Conservation (phyloP, 2,888 invertebrate genomes). For the Tillus elongatus region DNA sequence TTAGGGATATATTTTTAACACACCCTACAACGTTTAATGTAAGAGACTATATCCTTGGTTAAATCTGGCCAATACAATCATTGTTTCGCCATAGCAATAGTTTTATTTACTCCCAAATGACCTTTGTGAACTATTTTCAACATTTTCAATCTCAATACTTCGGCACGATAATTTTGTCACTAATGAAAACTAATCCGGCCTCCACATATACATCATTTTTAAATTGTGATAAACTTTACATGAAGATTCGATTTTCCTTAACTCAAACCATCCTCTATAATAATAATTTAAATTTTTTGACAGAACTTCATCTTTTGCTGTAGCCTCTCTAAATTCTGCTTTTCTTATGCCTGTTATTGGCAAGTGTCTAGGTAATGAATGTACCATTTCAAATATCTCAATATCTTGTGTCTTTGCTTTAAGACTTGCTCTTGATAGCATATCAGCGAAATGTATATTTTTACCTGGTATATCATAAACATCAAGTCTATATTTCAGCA, state of each 20-base stretch:
- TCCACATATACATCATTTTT: conserved; percentile 17
- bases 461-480: conserved; percentile 19
- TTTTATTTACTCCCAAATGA: conserved; percentile 16
- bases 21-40: conserved; percentile 18
- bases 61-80: conserved; percentile 16
- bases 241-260: conserved; percentile 4
- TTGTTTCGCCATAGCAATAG: conserved; percentile 11
- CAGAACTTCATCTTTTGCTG: conserved; percentile 14
- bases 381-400: conserved; percentile 20
- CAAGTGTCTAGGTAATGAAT: conserved; percentile 18
- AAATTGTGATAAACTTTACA: conserved; percentile 5
- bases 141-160: conserved; percentile 8
- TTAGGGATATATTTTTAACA: conserved; percentile 19
- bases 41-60: conserved; percentile 12
- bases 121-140: conserved; percentile 19
- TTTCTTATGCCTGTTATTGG: conserved; percentile 16
- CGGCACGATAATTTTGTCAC: conserved; percentile 18
- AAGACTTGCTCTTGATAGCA: conserved; percentile 17
- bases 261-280: conserved; percentile 20
- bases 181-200: conserved; percentile 17
- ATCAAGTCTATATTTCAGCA: conserved; percentile 18
- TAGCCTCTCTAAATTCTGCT: conserved; percentile 14
- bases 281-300: conserved; percentile 17
- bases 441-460: conserved; percentile 20
- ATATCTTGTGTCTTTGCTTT: conserved; percentile 12